Conservation (phyloP, 1,140 invertebrate genomes). For the Philopotamus ludificatus region DNA sequence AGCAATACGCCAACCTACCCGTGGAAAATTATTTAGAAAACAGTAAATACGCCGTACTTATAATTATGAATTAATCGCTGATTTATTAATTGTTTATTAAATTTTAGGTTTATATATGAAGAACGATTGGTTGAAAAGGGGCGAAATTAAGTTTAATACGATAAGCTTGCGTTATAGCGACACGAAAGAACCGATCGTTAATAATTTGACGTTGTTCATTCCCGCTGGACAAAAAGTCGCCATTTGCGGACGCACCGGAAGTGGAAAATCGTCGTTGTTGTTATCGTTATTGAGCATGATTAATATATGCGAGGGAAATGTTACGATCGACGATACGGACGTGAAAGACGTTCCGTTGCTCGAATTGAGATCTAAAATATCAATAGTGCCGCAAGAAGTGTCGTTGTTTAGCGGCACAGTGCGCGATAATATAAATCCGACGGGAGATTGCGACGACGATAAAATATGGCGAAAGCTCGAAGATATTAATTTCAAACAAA, state of each 20-base stretch:
- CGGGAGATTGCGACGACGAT: constrained; percentile 61
- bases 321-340: constrained; percentile 69
- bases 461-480: constrained; percentile 70
- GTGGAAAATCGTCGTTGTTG: constrained; percentile 75
- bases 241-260: constrained; percentile 77
- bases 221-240: constrained; percentile 71
- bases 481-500: constrained; percentile 71
- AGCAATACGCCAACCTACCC: constrained; percentile 59
- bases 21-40: constrained; percentile 60
- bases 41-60: constrained; percentile 44
- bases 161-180: constrained; percentile 67
- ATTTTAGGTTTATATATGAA: constrained; percentile 56
- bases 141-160: constrained; percentile 69
- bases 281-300: constrained; percentile 69
- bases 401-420: constrained; percentile 90
- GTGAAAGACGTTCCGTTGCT: constrained; percentile 66
- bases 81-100: constrained; percentile 27
- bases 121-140: constrained; percentile 66
- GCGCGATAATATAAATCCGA: constrained; percentile 88
- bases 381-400: constrained; percentile 89
- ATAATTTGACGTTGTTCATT: constrained; percentile 63
- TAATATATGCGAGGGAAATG: constrained; percentile 61
- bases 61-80: not conserved
- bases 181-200: constrained; percentile 61
- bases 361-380: constrained; percentile 74